A percentile compares a stretch with the other conserved stretches of the same genome.
Conservation (phyloP, 92 coral and sea anemone genomes). For the Bergia puertoricense region DNA sequence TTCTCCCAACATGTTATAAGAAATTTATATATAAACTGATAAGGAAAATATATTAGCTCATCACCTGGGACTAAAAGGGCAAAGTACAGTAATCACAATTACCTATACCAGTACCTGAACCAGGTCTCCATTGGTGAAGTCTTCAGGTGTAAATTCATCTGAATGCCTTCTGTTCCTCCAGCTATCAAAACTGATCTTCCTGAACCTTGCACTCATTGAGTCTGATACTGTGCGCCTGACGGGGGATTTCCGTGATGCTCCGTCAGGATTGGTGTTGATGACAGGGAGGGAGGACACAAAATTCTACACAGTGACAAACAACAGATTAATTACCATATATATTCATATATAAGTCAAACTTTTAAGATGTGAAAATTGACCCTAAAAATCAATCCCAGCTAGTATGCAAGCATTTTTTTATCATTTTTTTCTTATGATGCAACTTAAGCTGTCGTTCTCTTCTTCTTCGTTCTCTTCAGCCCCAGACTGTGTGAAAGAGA, state of each 20-base stretch:
- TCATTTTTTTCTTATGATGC: too few species aligned
- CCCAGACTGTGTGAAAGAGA: too few species aligned
- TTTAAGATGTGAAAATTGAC: too few species aligned
- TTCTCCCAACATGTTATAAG: too few species aligned
- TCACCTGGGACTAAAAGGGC: background rate
- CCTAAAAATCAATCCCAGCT: too few species aligned
- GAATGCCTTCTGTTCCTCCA: slow-evolving; percentile 71
- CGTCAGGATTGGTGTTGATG: slow-evolving; percentile 38
- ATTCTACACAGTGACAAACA: background rate
- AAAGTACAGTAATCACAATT: background rate
- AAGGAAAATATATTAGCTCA: background rate
- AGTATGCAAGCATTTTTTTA: too few species aligned
- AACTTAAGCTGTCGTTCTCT: too few species aligned
- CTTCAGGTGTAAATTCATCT: slow-evolving; percentile 69
- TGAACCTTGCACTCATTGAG: slow-evolving; percentile 71
- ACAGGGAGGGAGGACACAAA: slow-evolving; percentile 22
- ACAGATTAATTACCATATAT: background rate
- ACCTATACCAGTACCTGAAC: slow-evolving; percentile 34
- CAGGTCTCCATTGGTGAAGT: slow-evolving; percentile 45
- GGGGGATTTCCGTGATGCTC: slow-evolving; percentile 33
- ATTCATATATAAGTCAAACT: too few species aligned
- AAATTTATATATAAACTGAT: background rate
- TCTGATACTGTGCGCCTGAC: slow-evolving; percentile 80
- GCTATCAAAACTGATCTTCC: slow-evolving; percentile 77
- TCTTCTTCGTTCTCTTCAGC: too few species aligned